Percentiles rank a stretch among this genome's conserved stretches.
These are phyloP conservation scores for Campylomormyrus numenius DNA, from an alignment of 2,113 vertebrate genomes.

Conservation along the genomic window DNA sequence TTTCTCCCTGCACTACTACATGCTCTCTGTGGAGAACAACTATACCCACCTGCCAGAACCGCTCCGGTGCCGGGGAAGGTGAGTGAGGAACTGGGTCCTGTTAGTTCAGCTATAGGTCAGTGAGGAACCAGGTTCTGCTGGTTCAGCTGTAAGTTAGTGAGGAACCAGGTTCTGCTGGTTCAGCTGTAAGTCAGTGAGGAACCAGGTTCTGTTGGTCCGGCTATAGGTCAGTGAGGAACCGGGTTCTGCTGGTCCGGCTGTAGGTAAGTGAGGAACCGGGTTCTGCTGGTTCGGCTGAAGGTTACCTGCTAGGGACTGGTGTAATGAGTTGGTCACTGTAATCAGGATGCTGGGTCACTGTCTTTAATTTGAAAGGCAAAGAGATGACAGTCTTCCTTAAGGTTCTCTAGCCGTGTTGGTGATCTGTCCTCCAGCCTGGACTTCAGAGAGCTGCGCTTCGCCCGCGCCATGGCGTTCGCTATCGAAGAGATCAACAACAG, in stretches of 20 bases:
- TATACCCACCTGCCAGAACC: conserved; percentile 46
- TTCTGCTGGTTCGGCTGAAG: neutral
- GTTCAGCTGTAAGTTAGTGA: neutral
- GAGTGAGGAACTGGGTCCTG: conserved; percentile 19
- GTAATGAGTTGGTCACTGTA: neutral
- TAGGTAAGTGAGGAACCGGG: neutral
- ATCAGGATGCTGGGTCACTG: neutral
- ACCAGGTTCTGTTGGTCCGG: neutral
- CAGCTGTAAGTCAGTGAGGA: neutral
- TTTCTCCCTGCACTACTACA: conserved; percentile 49
- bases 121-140: neutral
- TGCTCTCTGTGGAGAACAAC: conserved; percentile 30
- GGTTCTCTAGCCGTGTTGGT: neutral
- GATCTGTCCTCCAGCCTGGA: conserved; percentile 37
- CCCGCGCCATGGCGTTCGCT: conserved; percentile 52
- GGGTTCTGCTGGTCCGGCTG: neutral
- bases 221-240: neutral
- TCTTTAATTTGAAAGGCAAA: neutral
- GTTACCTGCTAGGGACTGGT: neutral
- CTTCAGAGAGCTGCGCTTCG: conserved; percentile 46
- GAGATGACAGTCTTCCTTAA: neutral
- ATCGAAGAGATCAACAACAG: conserved; percentile 63
- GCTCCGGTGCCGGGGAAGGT: conserved; percentile 52
- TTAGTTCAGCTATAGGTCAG: neutral
- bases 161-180: neutral